Conservation (phyloP, 2,888 invertebrate species). For the Ormyrus labotus region DNA sequence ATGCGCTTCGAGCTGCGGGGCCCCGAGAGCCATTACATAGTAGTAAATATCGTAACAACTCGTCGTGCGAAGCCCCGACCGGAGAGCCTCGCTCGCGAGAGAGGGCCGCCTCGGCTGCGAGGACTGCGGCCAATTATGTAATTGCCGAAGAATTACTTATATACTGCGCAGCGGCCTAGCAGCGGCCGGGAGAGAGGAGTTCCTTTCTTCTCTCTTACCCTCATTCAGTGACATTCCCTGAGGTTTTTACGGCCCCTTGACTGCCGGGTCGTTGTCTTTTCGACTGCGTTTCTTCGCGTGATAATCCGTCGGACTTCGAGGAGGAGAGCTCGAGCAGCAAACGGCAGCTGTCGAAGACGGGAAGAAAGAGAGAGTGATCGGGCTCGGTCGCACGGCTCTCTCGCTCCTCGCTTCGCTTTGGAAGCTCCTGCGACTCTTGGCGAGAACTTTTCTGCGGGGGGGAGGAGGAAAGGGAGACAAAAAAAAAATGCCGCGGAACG, state of each 20-base stretch:
- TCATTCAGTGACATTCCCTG: constrained; percentile 75
- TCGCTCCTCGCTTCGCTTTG: no score
- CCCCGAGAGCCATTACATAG: constrained; percentile 71
- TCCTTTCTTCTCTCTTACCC: constrained; percentile 55
- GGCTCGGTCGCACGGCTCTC: no score
- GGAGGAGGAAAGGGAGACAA: no score
- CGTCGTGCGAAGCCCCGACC: constrained; percentile 51
- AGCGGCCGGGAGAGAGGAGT: constrained; percentile 5
- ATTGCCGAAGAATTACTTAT: constrained; percentile 75
- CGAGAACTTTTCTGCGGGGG: no score
- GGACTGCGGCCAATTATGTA: constrained; percentile 74
- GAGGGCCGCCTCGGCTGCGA: constrained; percentile 13
- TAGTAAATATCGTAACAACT: constrained; percentile 75
- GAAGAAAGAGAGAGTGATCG: constrained; percentile 13
- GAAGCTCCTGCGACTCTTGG: no score
- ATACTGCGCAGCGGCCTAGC: constrained; percentile 49
- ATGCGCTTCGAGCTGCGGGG: constrained; percentile 53
- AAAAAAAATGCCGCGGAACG: no score
- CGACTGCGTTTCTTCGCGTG: neutral
- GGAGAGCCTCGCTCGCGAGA: neutral
- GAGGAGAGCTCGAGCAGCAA: neutral
- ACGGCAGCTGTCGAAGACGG: neutral
- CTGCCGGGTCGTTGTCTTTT: constrained; percentile 66
- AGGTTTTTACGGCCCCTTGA: constrained; percentile 70
- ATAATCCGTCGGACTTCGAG: neutral